Evolutionary conservation across 2,113 vertebrate species (phyloP).

Genomic region (Physeter macrocephalus): DNA sequence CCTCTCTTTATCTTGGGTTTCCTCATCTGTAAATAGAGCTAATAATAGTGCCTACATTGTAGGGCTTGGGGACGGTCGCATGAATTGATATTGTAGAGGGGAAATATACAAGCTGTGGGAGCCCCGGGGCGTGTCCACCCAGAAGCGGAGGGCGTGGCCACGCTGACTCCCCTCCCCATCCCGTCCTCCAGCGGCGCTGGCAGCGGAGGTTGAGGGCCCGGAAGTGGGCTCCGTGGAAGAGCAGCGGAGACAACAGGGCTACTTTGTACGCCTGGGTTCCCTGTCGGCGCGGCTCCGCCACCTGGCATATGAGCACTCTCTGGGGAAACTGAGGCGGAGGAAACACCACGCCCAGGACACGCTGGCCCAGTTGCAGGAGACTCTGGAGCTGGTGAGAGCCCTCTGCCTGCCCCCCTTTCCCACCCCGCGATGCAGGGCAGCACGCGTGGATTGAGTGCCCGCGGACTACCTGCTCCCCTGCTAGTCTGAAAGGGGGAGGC

Average conservation of each 20-base stretch:
- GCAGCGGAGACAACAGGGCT: slow-evolving; percentile 77
- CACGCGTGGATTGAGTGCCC: rapidly evolving
- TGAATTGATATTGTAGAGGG: not conserved
- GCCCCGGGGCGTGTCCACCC: not conserved
- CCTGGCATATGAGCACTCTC: slow-evolving; percentile 85
- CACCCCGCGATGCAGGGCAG: rapidly evolving
- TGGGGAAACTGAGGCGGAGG: slow-evolving; percentile 83
- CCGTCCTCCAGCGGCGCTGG: slow-evolving; percentile 70
- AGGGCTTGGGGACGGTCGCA: not conserved
- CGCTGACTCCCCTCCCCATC: not conserved
- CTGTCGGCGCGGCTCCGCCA: slow-evolving; percentile 87
- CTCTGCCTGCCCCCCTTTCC: not conserved
- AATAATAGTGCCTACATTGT: rapidly evolving
- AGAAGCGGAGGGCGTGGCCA: rapidly evolving
- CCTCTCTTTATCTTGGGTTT: not conserved
- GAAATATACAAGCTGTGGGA: not conserved
- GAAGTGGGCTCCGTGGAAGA: slow-evolving; percentile 36
- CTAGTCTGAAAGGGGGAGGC: not conserved
- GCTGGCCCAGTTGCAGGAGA: slow-evolving; percentile 84
- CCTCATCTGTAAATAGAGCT: not conserved
- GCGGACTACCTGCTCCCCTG: not conserved
- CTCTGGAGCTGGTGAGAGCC: slow-evolving; percentile 86
- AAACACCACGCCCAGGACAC: slow-evolving; percentile 77
- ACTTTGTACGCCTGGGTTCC: slow-evolving; percentile 90
- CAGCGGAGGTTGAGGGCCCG: slow-evolving; percentile 61